Conservation (phyloP, 2,888 invertebrate genomes). For the Fissipunctia ypsillon region DNA sequence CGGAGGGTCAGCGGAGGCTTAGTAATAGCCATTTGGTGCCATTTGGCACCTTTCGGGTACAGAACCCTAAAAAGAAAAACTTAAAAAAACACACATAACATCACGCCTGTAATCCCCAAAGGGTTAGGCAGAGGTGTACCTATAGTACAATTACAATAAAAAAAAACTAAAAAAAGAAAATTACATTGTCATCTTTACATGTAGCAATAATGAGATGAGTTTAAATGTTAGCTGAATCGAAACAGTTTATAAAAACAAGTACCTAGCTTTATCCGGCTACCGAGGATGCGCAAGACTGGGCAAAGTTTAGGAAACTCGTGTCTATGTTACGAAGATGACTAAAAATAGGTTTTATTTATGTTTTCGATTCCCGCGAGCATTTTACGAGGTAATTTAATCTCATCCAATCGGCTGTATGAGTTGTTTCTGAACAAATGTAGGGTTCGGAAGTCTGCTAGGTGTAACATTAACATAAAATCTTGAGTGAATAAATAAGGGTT, state of each 20-base stretch:
- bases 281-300: conserved; percentile 1
- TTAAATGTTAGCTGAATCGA: not conserved
- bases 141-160: too few relatives aligned
- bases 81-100: too few relatives aligned
- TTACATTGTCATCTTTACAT: not conserved
- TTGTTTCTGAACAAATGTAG: not conserved
- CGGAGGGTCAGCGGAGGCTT: too few relatives aligned
- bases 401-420: conserved; percentile 9
- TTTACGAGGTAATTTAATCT: conserved; percentile 28
- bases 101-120: too few relatives aligned
- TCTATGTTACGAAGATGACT: conserved; percentile 14
- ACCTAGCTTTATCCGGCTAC: not conserved
- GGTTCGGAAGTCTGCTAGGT: not conserved
- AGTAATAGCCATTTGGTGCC: too few relatives aligned
- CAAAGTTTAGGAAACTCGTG: conserved; percentile 18
- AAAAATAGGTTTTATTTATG: conserved; percentile 41
- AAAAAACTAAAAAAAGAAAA: too few relatives aligned
- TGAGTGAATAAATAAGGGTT: conserved; percentile 1
- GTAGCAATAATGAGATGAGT: not conserved
- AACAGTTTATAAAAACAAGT: conserved; percentile 7
- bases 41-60: too few relatives aligned
- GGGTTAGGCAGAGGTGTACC: too few relatives aligned
- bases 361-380: conserved; percentile 9
- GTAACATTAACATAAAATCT: not conserved
- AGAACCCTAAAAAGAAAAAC: too few relatives aligned